A percentile compares a stretch with the other conserved stretches of the same genome.
phyloP scores from a whole-genome alignment of 2,797 vertebrate species.

The Schizopygopsis malacanthus region DNA sequence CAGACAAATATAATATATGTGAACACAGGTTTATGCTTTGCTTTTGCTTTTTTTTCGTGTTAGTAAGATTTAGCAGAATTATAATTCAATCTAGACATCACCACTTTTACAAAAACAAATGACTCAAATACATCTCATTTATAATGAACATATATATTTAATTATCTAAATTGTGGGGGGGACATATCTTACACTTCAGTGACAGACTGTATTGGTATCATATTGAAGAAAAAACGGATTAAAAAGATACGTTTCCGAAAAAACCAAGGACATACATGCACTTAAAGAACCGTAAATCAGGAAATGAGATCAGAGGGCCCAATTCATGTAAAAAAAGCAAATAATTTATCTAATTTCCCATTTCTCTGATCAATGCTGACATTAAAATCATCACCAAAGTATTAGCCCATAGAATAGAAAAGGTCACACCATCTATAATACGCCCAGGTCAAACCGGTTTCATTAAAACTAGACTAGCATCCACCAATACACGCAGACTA shows the following conservation, averaged over 20 bases:
- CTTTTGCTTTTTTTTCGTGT: background rate
- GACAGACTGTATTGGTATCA: background rate
- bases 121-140: background rate
- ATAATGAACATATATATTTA: background rate
- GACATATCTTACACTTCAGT: background rate
- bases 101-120: background rate
- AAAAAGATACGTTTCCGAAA: background rate
- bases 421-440: too few relatives aligned
- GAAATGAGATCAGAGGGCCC: background rate
- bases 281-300: background rate
- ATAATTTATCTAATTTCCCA: too few relatives aligned
- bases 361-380: too few relatives aligned
- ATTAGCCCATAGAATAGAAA: too few relatives aligned
- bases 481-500: too few relatives aligned
- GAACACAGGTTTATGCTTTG: background rate
- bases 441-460: too few relatives aligned
- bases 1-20: background rate
- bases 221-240: background rate
- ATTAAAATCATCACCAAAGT: too few relatives aligned
- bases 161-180: background rate
- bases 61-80: background rate
- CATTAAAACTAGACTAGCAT: too few relatives aligned
- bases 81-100: background rate
- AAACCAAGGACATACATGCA: background rate
- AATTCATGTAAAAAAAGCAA: background rate